A percentile compares a stretch with the other conserved stretches of the same genome.
Conservation (phyloP, 2,113 vertebrate genomes). For the Alces alces region DNA sequence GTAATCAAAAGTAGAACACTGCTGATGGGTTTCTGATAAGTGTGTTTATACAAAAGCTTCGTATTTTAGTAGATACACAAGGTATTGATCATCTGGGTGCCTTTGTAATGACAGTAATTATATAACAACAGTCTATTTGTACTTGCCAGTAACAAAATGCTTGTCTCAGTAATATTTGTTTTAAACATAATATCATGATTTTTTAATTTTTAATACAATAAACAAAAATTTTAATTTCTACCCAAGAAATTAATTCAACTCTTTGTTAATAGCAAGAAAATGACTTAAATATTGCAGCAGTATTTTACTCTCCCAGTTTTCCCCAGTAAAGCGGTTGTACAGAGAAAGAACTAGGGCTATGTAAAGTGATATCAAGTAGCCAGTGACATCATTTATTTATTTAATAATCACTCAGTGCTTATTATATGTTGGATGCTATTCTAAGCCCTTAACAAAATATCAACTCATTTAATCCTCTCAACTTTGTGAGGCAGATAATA, state of each 20-base stretch:
- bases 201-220: slow-evolving; percentile 74
- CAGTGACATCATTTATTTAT: not conserved
- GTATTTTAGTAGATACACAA: slow-evolving; percentile 77
- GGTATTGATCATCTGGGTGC: slow-evolving; percentile 81
- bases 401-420: not conserved
- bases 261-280: slow-evolving; percentile 46
- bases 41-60: slow-evolving; percentile 82
- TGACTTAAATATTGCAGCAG: slow-evolving; percentile 5
- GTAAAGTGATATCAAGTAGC: not conserved
- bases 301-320: slow-evolving; percentile 12
- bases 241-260: slow-evolving; percentile 68
- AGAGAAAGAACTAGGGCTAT: not conserved
- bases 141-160: slow-evolving; percentile 67
- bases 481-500: not conserved
- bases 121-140: slow-evolving; percentile 70
- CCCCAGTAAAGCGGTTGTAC: not conserved
- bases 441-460: not conserved
- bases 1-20: slow-evolving; percentile 76
- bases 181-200: slow-evolving; percentile 62
- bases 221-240: slow-evolving; percentile 64
- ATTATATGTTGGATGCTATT: not conserved
- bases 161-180: slow-evolving; percentile 55
- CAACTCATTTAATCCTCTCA: not conserved
- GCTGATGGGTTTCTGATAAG: slow-evolving; percentile 85
- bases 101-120: slow-evolving; percentile 75